Conservation (phyloP, 2,888 invertebrate genomes). For the Seira musarum region DNA sequence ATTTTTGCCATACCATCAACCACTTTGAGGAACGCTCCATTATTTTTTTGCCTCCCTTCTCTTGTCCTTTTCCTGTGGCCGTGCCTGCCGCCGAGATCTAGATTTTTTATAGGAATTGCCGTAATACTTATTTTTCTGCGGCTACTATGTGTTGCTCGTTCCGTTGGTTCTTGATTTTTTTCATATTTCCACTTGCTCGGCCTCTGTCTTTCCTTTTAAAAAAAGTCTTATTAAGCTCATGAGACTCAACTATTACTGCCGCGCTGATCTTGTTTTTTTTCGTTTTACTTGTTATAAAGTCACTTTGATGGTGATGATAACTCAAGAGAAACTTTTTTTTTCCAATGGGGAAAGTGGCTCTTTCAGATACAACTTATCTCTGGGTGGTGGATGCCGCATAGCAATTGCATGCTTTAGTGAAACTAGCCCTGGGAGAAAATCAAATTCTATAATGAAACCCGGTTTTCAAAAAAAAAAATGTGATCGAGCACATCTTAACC, state of each 20-base stretch:
- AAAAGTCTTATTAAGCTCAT: slow-evolving; percentile 4
- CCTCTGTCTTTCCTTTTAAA: slow-evolving; percentile 9
- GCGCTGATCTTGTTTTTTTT: slow-evolving; percentile 50
- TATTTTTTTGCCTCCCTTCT: slow-evolving; percentile 28
- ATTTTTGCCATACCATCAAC: slow-evolving; percentile 60
- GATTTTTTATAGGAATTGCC: slow-evolving; percentile 13
- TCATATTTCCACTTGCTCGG: slow-evolving; percentile 22
- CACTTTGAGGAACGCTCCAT: slow-evolving; percentile 49
- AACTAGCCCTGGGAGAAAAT: background rate
- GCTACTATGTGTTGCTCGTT: slow-evolving; percentile 22
- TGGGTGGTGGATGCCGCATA: too few species aligned
- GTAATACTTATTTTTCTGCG: slow-evolving; percentile 15
- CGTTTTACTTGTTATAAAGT: slow-evolving; percentile 30
- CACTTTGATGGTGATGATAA: slow-evolving; percentile 41
- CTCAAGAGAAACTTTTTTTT: background rate
- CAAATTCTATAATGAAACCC: background rate
- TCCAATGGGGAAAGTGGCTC: background rate
- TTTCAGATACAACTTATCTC: background rate
- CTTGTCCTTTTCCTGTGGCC: slow-evolving; percentile 24
- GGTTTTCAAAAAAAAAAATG: background rate
- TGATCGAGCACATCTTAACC: background rate
- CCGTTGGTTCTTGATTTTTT: slow-evolving; percentile 41
- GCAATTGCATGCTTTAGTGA: background rate
- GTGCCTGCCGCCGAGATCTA: background rate
- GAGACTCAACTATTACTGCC: slow-evolving; percentile 11